These are phyloP conservation scores for Drosophila nigritarsus DNA, from an alignment of 2,888 invertebrate genomes.

Conservation along the genomic window DNA sequence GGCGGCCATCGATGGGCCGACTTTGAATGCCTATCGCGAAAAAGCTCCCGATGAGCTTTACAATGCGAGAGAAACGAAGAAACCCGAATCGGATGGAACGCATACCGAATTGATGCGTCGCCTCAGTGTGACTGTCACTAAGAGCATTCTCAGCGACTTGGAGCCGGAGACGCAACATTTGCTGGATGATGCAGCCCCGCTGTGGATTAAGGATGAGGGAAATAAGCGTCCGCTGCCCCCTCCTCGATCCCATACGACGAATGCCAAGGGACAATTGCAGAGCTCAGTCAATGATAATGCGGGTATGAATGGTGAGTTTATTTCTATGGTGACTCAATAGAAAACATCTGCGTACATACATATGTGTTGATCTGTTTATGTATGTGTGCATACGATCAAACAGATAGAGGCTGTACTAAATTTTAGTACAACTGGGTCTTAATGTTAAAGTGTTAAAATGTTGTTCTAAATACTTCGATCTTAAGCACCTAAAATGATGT, in stretches of 20 bases:
- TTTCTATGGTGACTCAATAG: neutral
- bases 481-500: neutral
- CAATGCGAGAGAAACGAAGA: neutral
- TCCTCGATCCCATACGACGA: slow-evolving; percentile 35
- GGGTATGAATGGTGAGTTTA: slow-evolving; percentile 48
- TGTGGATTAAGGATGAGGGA: neutral
- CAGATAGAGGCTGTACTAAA: neutral
- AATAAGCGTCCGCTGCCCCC: slow-evolving; percentile 50
- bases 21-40: slow-evolving; percentile 45
- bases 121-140: slow-evolving; percentile 60
- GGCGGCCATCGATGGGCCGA: slow-evolving; percentile 47
- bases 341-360: neutral
- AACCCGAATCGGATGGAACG: slow-evolving; percentile 30
- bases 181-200: slow-evolving; percentile 17
- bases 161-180: slow-evolving; percentile 63
- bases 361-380: neutral
- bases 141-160: slow-evolving; percentile 51
- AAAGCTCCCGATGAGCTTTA: slow-evolving; percentile 30
- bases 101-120: slow-evolving; percentile 59
- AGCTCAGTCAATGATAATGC: neutral
- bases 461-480: neutral
- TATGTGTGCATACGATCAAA: neutral
- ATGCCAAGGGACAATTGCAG: slow-evolving; percentile 12
- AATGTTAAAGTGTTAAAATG: neutral
- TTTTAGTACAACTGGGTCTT: neutral